Base-by-base conservation (phyloP, 2,797 vertebrate species). In the Lepilemur ruficaudatus region DNA sequence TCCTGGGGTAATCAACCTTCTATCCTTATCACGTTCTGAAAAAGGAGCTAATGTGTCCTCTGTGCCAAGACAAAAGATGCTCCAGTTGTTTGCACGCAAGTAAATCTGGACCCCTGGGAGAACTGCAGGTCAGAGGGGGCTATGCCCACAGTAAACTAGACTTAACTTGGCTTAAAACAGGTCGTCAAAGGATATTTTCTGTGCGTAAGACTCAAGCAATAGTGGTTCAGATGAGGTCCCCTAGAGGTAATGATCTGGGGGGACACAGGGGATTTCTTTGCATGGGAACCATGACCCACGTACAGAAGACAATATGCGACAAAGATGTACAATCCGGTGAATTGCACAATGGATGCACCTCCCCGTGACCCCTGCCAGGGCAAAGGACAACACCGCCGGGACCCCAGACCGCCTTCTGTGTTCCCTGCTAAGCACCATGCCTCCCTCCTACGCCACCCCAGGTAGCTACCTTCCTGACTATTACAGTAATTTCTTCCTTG, bases 391-490 rank as follows among this genome's bases (percentile, higher is more conserved):
- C 2, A 2, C 22, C 5, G 10, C 81, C 15, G 7, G 52, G 20
- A 9, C 35, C 48, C 18, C 4, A 17, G 35, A 48, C 9, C 18
- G 4, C 59, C 67, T n/a, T 17, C 78, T 10, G 23, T 12, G 46
- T 1, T 22, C 50, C 18, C 35, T n/a, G 41, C 50, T 12, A 4
- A 15, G 41, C 28, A 3, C 22, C 0, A 2, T 5, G 10, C 10
- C 22, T 4, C 6, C 1, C 30, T 46, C 30, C 59, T 59, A 52
- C 55, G 11, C 48, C 7, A 3, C 9, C 4, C 1, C 0, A 7
- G 23, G 14, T 7, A 10, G 63, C 10, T 8, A 3, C 48, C 20
- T 2, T 35, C 32, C 18, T 18, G 50, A 32, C 13, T 1, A 4
- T 20, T 5, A 1, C 0, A 4, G 28, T 4, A 41, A 15, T 59